Base-by-base conservation (phyloP, 2,888 invertebrate species). In the Pandemis cinnamomeana region DNA sequence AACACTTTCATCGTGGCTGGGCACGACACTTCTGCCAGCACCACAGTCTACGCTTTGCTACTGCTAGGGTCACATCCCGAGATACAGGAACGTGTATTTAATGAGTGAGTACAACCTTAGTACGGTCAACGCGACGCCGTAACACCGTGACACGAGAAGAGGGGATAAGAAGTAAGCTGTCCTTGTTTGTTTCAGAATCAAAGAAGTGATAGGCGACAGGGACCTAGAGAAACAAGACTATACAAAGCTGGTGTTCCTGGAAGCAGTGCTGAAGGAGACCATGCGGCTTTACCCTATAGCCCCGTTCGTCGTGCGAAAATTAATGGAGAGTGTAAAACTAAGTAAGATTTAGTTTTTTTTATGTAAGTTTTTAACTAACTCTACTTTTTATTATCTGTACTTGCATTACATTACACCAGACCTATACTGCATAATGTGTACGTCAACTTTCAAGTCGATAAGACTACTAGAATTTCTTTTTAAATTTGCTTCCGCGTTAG, bases 1-100 rank as follows among this genome's bases (percentile, higher is more conserved):
- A 70, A 62, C 55, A 70, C 73, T 5, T 67, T 74, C 15, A 61
- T 74, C n/a, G 7, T 70, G n/a, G 61, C 71, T 8, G 74, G 74
- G 2, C 51, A 69, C 44, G 74, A 74, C 36, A 74, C 74, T 6
- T 62, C 74, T 0, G 60, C 71, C 7, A 51, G 51, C 4, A 51
- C 46, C 5, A 41, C 41, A 0, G 36, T 55, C 11, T 63, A 55
- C 46, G 20, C 51, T 2, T 7, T 75, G 11, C 7, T 74, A 48
- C 7, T 61, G 13, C 20, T 74, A 20, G 70, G 70, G 27, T 61
- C 53, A 10, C 11, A 74, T 44, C 70, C 73, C 8, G 70, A 66
- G 5, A 61, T 74, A n/a, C 73, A 74, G 20, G 70, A 74, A 11
- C 48, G 36, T 5, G 62, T 74, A 6, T 67, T 53, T 53, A 7